Evolutionary conservation across 2,797 vertebrate genomes (phyloP).

Genomic region (Sebastolobus altivelis): DNA sequence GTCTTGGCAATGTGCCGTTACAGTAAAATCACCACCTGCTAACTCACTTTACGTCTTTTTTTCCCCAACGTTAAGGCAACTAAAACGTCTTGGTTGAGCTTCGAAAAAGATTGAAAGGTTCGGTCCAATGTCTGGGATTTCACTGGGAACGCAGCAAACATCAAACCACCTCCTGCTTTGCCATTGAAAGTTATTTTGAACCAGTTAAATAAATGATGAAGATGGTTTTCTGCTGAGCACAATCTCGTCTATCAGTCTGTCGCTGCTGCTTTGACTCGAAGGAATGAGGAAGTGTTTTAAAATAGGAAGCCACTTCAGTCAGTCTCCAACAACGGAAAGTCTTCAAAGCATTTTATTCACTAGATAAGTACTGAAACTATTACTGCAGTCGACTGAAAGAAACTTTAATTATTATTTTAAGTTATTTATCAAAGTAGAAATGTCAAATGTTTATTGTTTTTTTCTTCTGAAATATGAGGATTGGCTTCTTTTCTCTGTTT

Average conservation of each 20-base stretch:
- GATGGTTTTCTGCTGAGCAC: neutral
- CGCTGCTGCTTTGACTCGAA: neutral
- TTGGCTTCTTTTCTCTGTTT: neutral
- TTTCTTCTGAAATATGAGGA: neutral
- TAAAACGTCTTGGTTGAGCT: neutral
- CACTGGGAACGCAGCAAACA: neutral
- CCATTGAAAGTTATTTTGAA: constrained; percentile 10
- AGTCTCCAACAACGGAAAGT: neutral
- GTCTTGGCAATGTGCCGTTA: constrained; percentile 11
- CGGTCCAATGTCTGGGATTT: neutral
- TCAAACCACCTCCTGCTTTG: neutral
- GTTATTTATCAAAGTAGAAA: neutral
- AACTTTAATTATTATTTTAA: neutral
- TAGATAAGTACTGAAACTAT: neutral
- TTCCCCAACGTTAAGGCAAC: neutral
- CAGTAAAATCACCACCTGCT: constrained; percentile 18
- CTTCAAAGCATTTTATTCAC: neutral
- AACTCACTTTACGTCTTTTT: neutral
- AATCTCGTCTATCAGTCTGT: neutral
- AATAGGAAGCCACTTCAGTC: neutral
- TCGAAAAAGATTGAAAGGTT: neutral
- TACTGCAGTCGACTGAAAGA: neutral
- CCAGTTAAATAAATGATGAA: neutral
- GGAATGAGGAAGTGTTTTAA: constrained; percentile 12
- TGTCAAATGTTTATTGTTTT: neutral